These are phyloP conservation scores for Meda fulgida DNA, from an alignment of 2,797 vertebrate species.

Conservation along the genomic window DNA sequence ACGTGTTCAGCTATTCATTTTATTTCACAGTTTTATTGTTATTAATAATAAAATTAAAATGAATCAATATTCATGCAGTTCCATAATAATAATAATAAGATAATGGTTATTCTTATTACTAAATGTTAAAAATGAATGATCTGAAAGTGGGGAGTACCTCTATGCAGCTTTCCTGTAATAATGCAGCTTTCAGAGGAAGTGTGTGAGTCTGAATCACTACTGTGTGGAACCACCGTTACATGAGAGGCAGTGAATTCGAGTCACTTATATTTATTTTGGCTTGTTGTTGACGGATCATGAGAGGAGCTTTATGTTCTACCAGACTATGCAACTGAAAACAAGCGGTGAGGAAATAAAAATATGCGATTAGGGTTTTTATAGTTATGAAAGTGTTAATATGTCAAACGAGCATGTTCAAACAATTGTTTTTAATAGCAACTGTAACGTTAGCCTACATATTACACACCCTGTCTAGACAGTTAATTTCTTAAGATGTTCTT, in stretches of 20 bases:
- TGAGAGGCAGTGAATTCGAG: not conserved
- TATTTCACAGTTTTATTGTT: not conserved
- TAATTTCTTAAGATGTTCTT: not conserved
- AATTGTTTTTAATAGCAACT: not conserved
- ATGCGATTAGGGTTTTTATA: not conserved
- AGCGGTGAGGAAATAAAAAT: slow-evolving; percentile 27
- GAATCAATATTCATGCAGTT: not conserved
- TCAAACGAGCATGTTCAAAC: not conserved
- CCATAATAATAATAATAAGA: not conserved
- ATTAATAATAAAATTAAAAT: not conserved
- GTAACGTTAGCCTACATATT: slow-evolving; percentile 3
- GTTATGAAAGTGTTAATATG: not conserved
- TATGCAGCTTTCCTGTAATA: not conserved
- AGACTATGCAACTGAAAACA: slow-evolving; percentile 33
- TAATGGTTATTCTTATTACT: not conserved
- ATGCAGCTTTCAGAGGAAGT: not conserved
- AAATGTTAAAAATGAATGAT: not conserved
- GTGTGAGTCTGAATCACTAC: not conserved
- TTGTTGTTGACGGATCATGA: slow-evolving; percentile 12
- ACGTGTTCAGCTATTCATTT: not conserved
- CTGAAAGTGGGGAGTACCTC: not conserved
- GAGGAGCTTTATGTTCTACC: slow-evolving; percentile 3
- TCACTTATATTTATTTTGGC: slow-evolving; percentile 13
- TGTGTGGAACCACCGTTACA: not conserved
- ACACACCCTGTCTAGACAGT: not conserved